A percentile compares a stretch with the other conserved stretches of the same genome.
Evolutionary conservation across 2,113 vertebrate genomes (phyloP).

Genomic region (Thamnophis sirtalis): DNA sequence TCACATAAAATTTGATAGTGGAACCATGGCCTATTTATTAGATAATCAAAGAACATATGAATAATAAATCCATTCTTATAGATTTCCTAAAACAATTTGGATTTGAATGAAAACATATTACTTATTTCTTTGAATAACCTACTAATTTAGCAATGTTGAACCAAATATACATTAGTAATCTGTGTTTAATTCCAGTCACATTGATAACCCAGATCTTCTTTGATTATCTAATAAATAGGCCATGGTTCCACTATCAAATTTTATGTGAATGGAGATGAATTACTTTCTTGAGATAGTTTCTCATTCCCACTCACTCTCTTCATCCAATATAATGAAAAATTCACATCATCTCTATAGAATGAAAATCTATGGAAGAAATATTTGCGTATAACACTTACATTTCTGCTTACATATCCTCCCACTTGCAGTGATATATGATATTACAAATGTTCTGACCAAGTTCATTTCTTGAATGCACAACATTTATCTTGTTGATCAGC

Average conservation of each 20-base stretch:
- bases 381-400: background rate
- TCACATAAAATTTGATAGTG: background rate
- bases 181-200: background rate
- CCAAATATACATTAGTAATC: background rate
- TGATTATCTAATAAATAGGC: background rate
- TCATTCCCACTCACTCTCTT: background rate
- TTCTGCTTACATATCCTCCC: background rate
- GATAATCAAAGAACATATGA: background rate
- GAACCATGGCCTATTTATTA: background rate
- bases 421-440: background rate
- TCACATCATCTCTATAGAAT: background rate
- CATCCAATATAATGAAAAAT: background rate
- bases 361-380: background rate
- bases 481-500: background rate
- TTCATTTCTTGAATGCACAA: background rate
- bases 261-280: background rate
- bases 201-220: background rate
- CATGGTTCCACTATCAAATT: background rate
- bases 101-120: background rate
- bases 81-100: background rate
- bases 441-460: background rate
- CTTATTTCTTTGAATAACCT: background rate
- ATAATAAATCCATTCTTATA: background rate
- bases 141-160: background rate
- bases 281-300: background rate